Evolutionary conservation across 2,797 vertebrate genomes (phyloP), one percentile per base, ranked within the genome.

Genomic region (Cossypha polioptera): DNA sequence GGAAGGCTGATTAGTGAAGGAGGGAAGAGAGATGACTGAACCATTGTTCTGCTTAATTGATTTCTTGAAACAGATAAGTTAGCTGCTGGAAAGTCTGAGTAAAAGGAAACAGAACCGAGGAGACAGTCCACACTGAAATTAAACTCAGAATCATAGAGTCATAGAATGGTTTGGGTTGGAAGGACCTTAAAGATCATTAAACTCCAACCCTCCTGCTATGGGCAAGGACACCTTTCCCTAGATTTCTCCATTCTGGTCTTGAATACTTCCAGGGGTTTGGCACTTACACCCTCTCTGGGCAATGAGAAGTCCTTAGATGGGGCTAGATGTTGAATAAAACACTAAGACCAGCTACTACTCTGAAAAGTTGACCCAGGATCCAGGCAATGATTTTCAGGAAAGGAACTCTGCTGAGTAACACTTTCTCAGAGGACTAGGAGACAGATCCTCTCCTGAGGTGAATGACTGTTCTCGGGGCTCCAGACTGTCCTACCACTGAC

Each of bases 381-480:
- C 61, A 62, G 43, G 12, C 40, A 88, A 5, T n/a, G 38, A 73
- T 33, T 42, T n/a, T 19, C 13, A 88, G 33, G 21, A 86, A 73
- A 55, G 38, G 53, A 72, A 71, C 25, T 33, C 40, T 5, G 16
- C 57, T 83, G 48, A 81, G 21, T 55, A 53, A 35, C 8, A 59
- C 9, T 8, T 75, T 19, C 43, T 84, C 9, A 42, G n/a, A 57
- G 25, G 48, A 16, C 20, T 17, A 48, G 20, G 29, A 72, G 22
- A 54, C 1, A n/a, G 29, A 33, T 0, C 6, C 21, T 13, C 16
- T 61, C 47, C 43, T 62, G 61, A 54, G 9, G 28, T 58, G 25
- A 66, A 31, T 29, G n/a, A n/a, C n/a, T n/a, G 10, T 31, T 48
- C 76, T 82, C 0, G 0, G 76, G 58, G 15, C 61, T 75, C 47